phyloP scores from a whole-genome alignment of 2,797 vertebrate genomes.

The Oreortyx pictus region DNA sequence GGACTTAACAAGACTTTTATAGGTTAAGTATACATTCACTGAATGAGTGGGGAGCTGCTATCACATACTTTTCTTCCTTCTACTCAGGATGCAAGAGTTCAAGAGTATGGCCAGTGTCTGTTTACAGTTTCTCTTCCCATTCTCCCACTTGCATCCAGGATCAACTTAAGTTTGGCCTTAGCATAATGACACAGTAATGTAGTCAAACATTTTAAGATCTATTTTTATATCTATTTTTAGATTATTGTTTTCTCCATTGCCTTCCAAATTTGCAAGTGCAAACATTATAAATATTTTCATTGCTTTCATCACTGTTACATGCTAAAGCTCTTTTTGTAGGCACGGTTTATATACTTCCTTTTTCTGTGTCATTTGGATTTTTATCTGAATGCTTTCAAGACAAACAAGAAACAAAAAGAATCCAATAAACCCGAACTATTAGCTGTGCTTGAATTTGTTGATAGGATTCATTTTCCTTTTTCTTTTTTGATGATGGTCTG shows the following conservation, averaged over 20 bases:
- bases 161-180: background rate
- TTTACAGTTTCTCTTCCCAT: background rate
- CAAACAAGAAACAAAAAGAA: background rate
- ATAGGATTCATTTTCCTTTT: conserved; percentile 18
- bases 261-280: background rate
- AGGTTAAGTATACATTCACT: background rate
- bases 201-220: background rate
- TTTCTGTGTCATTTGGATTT: background rate
- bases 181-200: background rate
- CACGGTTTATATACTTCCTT: background rate
- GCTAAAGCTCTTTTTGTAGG: background rate
- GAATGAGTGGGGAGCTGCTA: background rate
- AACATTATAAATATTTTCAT: background rate
- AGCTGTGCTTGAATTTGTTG: background rate
- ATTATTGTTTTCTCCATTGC: background rate
- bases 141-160: background rate
- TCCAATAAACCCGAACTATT: background rate
- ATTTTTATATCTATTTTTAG: background rate
- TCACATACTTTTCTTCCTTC: background rate
- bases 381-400: background rate
- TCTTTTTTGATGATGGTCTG: conserved; percentile 35
- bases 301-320: background rate
- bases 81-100: background rate
- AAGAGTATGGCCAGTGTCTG: background rate
- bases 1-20: background rate